Evolutionary conservation across 2,888 invertebrate species (phyloP).

Genomic region (Gasteruption jaculator): DNA sequence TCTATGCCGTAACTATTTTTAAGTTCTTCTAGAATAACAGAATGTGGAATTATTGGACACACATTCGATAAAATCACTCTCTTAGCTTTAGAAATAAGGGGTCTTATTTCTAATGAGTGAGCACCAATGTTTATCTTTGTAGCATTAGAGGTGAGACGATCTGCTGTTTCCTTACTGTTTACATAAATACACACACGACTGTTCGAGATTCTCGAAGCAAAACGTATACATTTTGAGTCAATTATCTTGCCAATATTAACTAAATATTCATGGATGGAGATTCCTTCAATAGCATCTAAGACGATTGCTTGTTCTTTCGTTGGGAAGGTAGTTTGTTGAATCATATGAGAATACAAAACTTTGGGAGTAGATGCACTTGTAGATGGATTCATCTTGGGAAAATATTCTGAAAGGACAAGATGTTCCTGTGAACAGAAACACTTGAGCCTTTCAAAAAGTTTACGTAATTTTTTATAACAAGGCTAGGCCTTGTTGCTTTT

Average conservation of each 20-base stretch:
- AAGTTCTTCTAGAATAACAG: constrained; percentile 3
- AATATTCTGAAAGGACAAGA: no score
- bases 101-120: constrained; percentile 2
- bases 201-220: constrained; percentile 17
- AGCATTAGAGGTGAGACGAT: constrained; percentile 8
- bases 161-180: constrained; percentile 9
- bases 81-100: constrained; percentile 14
- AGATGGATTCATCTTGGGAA: no score
- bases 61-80: constrained; percentile 19
- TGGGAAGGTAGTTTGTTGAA: constrained; percentile 10
- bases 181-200: constrained; percentile 20
- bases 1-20: constrained; percentile 4
- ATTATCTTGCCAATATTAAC: constrained; percentile 12
- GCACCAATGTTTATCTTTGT: constrained; percentile 6
- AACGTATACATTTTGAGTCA: constrained; percentile 12
- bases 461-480: no score
- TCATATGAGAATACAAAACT: no score
- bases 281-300: constrained; percentile 13
- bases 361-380: no score
- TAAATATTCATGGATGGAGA: constrained; percentile 11
- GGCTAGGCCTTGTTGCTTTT: no score
- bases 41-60: constrained; percentile 15
- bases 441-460: no score
- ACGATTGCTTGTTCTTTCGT: constrained; percentile 19
- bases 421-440: no score